Conservation (phyloP, 2,888 invertebrate species). For the Trypoxylon attenuatum region DNA sequence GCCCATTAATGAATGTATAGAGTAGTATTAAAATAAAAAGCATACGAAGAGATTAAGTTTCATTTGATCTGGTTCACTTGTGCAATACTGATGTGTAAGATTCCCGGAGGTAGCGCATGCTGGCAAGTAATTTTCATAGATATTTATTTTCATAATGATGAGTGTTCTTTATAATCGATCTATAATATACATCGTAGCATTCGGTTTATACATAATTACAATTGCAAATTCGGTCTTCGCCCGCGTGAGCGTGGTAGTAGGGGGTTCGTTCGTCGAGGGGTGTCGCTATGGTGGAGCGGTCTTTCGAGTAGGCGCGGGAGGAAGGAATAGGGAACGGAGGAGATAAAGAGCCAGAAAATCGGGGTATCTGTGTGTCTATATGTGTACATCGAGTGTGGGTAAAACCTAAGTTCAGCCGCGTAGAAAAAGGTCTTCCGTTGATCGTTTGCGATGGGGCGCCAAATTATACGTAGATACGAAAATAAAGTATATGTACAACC, state of each 20-base stretch:
- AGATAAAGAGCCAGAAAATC: too few species aligned
- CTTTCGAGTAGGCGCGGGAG: too few species aligned
- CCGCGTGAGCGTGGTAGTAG: slow-evolving; percentile 63
- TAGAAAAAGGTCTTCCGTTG: slow-evolving; percentile 48
- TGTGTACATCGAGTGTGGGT: slow-evolving; percentile 59
- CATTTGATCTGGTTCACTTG: too few species aligned
- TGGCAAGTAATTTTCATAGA: slow-evolving; percentile 58
- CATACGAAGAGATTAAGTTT: too few species aligned
- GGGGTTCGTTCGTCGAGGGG: too few species aligned
- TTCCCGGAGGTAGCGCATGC: background rate
- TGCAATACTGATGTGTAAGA: too few species aligned
- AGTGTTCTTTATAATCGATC: slow-evolving; percentile 74
- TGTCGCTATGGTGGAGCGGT: too few species aligned
- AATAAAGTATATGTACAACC: slow-evolving; percentile 55
- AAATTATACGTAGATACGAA: slow-evolving; percentile 32
- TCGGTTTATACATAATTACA: slow-evolving; percentile 75
- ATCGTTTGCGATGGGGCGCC: slow-evolving; percentile 13
- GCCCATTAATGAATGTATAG: too few species aligned
- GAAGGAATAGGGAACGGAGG: background rate
- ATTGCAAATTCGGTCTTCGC: slow-evolving; percentile 66
- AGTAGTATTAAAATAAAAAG: too few species aligned
- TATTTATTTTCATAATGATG: slow-evolving; percentile 73
- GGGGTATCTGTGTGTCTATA: background rate
- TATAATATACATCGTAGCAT: slow-evolving; percentile 75
- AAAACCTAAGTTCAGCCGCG: slow-evolving; percentile 56